A percentile compares a stretch with the other conserved stretches of the same genome.
Conservation (phyloP, 2,797 vertebrate genomes). For the Crossoptilon crossoptilon region DNA sequence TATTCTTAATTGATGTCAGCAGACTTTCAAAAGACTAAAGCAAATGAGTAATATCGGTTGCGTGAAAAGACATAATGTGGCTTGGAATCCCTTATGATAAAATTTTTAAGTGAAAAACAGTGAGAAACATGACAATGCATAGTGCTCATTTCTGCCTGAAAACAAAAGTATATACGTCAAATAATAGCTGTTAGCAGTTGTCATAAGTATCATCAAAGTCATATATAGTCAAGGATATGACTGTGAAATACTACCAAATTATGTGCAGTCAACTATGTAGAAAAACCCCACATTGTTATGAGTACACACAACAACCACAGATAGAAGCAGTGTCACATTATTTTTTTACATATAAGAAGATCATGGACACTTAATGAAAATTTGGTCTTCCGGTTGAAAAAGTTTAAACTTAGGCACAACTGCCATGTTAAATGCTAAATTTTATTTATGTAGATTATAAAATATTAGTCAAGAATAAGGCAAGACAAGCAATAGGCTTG, state of each 20-base stretch:
- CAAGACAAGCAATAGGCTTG: not conserved
- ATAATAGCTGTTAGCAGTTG: not conserved
- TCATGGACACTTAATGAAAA: not conserved
- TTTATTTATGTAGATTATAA: not conserved
- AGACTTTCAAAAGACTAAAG: not conserved
- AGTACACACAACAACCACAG: not conserved
- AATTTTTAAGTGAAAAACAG: not conserved
- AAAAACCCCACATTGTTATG: not conserved
- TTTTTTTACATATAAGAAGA: not conserved
- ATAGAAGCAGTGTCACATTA: not conserved
- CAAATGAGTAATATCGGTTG: fast-evolving
- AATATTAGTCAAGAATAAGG: not conserved
- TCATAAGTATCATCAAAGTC: not conserved
- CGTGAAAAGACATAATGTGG: not conserved
- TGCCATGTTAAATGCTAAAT: not conserved
- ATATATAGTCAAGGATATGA: not conserved
- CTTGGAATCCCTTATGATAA: not conserved
- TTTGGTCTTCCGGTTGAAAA: not conserved
- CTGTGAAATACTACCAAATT: not conserved
- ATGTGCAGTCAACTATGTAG: not conserved
- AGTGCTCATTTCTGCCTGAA: not conserved
- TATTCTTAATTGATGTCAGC: not conserved
- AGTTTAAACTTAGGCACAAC: not conserved
- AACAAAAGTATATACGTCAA: not conserved
- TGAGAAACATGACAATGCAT: not conserved